These are phyloP conservation scores for Podarcis cretensis DNA, from an alignment of 2,113 vertebrate genomes.

Conservation along the genomic window DNA sequence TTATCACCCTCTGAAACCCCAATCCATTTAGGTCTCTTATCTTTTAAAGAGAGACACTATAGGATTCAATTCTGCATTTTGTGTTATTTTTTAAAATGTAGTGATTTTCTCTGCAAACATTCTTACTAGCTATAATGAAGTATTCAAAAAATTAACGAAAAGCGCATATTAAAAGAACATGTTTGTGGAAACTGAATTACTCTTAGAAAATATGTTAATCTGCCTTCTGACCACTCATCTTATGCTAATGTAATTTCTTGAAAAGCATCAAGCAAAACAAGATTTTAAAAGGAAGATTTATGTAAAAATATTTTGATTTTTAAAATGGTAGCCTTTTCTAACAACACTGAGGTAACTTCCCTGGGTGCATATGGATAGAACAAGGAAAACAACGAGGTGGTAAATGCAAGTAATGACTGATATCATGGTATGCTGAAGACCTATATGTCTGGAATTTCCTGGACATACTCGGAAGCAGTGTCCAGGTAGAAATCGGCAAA, in stretches of 20 bases:
- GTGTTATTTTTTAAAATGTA: no score
- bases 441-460: no score
- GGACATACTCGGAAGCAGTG: no score
- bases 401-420: not conserved
- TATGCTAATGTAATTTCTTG: not conserved
- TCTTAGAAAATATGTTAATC: no score
- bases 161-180: not conserved
- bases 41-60: not conserved
- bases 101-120: fast-evolving
- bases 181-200: no score
- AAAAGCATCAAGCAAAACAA: not conserved
- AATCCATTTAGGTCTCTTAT: fast-evolving
- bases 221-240: no score
- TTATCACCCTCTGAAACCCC: not conserved
- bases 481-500: no score
- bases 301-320: not conserved
- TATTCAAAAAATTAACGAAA: not conserved
- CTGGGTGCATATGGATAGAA: not conserved
- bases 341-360: not conserved
- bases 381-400: not conserved
- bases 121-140: not conserved
- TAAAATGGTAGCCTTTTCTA: not conserved
- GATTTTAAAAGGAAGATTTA: not conserved
- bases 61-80: not conserved
- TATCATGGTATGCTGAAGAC: not conserved